Conservation (phyloP, 2,888 invertebrate species). For the Lamellibrachia satsuma region DNA sequence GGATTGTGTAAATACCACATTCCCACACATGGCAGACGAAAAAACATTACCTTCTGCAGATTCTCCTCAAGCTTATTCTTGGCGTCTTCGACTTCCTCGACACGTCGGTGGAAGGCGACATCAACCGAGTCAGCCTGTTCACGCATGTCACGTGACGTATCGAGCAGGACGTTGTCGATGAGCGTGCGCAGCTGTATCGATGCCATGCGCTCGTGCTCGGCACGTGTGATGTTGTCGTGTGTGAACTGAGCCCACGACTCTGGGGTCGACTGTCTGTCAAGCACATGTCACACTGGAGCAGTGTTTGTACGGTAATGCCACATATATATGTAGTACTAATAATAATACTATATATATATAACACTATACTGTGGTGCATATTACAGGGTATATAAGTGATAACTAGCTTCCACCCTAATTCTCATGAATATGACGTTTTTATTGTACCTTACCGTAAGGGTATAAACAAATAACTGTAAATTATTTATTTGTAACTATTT, state of each 20-base stretch:
- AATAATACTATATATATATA: background rate
- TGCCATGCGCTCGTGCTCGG: conserved; percentile 79
- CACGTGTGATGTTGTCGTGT: conserved; percentile 78
- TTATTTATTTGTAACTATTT: too few relatives aligned
- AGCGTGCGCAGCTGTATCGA: conserved; percentile 77
- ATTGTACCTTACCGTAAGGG: too few relatives aligned
- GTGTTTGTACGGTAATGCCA: background rate
- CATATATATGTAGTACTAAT: background rate
- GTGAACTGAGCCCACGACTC: conserved; percentile 88
- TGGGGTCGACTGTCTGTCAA: conserved; percentile 79
- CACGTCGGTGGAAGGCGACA: conserved; percentile 77
- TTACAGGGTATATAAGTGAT: background rate
- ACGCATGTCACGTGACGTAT: conserved; percentile 82
- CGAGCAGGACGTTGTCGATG: conserved; percentile 78
- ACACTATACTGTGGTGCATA: background rate
- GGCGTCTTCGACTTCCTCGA: conserved; percentile 72
- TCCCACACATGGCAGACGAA: background rate
- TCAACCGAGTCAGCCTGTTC: conserved; percentile 86
- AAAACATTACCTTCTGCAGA: conserved; percentile 69
- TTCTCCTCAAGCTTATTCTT: conserved; percentile 75
- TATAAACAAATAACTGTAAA: too few relatives aligned
- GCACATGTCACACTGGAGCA: background rate
- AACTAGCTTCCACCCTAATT: background rate
- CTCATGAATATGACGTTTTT: too few relatives aligned
- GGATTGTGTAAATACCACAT: background rate